Conservation (phyloP, 2,888 invertebrate species). For the Hemistola chrysoprasaria region DNA sequence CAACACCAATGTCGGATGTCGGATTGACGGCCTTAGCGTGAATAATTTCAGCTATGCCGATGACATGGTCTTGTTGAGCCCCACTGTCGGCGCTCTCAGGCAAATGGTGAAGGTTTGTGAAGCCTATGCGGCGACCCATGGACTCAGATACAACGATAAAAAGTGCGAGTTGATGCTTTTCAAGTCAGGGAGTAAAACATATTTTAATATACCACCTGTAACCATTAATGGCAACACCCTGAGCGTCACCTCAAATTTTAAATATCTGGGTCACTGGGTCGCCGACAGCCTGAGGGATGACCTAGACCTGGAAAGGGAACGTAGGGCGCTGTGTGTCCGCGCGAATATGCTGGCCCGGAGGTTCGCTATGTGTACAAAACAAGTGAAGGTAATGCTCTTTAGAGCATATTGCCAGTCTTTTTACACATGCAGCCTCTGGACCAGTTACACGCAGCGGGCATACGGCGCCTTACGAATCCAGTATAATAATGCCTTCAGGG, state of each 20-base stretch:
- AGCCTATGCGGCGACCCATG: neutral
- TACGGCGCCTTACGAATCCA: neutral
- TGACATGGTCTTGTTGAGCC: neutral
- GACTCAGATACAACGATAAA: neutral
- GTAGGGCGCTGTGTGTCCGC: neutral
- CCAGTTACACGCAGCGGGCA: neutral
- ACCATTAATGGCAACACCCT: neutral
- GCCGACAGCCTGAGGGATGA: neutral
- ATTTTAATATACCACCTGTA: neutral
- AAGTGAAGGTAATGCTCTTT: neutral
- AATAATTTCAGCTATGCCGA: no score
- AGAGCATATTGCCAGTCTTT: neutral
- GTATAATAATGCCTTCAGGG: conserved; percentile 5
- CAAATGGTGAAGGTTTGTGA: neutral
- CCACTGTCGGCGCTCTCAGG: neutral
- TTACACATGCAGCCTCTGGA: conserved; percentile 1
- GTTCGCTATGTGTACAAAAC: neutral
- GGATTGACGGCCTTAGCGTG: neutral
- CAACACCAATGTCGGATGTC: neutral
- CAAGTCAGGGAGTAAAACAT: neutral
- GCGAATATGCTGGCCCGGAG: neutral
- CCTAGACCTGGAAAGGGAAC: neutral
- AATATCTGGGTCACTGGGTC: neutral
- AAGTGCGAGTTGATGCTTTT: neutral
- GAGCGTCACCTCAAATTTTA: neutral